These are phyloP conservation scores for Semotilus atromaculatus DNA, from an alignment of 2,797 vertebrate genomes.

Conservation along the genomic window DNA sequence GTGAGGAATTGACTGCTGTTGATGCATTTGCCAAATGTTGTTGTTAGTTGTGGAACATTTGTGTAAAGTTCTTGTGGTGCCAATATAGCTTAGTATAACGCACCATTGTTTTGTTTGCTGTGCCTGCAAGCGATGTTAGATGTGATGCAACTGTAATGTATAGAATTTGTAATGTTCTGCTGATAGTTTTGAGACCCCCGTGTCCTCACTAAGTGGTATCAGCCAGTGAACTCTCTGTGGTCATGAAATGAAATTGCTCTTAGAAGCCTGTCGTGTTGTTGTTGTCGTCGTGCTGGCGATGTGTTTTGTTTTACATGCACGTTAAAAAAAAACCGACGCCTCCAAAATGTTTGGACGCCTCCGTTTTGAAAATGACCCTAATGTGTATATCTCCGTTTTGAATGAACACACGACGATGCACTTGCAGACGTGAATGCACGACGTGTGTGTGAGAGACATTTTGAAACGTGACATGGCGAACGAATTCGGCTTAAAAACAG, in stretches of 20 bases:
- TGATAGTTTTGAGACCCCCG: conserved; percentile 62
- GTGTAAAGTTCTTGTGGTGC: not conserved
- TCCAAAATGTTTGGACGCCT: not conserved
- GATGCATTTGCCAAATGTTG: conserved; percentile 32
- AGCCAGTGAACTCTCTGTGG: conserved; percentile 75
- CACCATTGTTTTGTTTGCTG: conserved; percentile 29
- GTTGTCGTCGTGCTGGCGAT: conserved; percentile 65
- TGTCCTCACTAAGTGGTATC: conserved; percentile 67
- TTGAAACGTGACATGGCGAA: conserved; percentile 38
- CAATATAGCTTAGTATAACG: not conserved
- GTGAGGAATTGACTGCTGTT: not conserved
- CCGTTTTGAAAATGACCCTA: conserved; percentile 9
- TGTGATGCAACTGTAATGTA: conserved; percentile 37
- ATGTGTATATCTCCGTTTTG: conserved; percentile 20
- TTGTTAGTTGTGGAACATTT: conserved; percentile 2
- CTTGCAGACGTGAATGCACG: conserved; percentile 34
- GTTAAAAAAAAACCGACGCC: not conserved
- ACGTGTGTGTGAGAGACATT: conserved; percentile 10
- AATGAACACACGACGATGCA: conserved; percentile 37
- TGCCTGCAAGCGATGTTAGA: conserved; percentile 11
- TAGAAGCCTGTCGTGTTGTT: conserved; percentile 69
- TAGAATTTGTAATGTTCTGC: conserved; percentile 33
- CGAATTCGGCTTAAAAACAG: conserved; percentile 27
- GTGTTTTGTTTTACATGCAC: conserved; percentile 49
- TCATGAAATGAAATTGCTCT: conserved; percentile 68